phyloP scores from a whole-genome alignment of 2,888 invertebrate species.

The Apamea monoglypha region DNA sequence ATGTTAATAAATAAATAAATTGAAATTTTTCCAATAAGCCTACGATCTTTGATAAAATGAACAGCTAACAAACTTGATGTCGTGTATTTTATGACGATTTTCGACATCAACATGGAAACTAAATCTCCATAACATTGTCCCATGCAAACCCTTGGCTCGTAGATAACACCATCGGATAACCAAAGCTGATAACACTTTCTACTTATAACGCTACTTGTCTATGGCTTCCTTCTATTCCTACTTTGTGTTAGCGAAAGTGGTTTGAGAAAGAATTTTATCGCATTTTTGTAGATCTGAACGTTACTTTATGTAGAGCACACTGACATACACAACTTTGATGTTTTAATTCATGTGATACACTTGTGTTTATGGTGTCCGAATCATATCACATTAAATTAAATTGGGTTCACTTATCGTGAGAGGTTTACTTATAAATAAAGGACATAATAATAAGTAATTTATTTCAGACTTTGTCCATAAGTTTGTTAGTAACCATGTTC shows the following conservation, averaged over 20 bases:
- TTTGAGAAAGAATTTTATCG: conserved; percentile 13
- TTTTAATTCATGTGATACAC: neutral
- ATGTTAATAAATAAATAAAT: too few species aligned
- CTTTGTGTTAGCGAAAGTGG: conserved; percentile 24
- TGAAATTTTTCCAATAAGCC: neutral
- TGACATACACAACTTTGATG: neutral
- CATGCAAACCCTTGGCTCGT: neutral
- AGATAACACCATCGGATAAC: conserved; percentile 18
- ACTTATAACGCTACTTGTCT: conserved; percentile 3
- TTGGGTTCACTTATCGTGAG: neutral
- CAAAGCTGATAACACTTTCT: conserved; percentile 46
- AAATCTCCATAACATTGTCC: conserved; percentile 8
- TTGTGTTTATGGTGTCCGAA: neutral
- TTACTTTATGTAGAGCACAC: neutral
- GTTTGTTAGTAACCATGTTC: too few species aligned
- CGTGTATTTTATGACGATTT: neutral
- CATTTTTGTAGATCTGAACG: conserved; percentile 14
- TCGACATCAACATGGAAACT: neutral
- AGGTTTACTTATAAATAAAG: too few species aligned
- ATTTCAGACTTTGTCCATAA: too few species aligned
- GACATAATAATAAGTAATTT: too few species aligned
- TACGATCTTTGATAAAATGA: neutral
- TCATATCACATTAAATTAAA: neutral
- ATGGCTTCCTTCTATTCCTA: conserved; percentile 19
- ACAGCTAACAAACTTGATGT: neutral